Base-by-base conservation (phyloP, 2,888 invertebrate genomes). In the Drosophila koepferae region DNA sequence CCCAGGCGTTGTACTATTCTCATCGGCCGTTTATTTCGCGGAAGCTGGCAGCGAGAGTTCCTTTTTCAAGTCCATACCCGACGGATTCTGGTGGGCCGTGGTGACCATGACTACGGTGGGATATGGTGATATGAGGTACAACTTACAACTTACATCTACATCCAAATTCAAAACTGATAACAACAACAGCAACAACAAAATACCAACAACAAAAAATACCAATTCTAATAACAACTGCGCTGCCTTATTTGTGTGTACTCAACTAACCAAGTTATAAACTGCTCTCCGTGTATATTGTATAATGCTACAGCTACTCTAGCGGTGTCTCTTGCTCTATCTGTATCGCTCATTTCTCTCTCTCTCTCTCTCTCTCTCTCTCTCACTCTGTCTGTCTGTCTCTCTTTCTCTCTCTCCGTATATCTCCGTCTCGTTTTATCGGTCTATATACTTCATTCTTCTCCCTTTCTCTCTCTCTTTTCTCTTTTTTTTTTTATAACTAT, bases 51-150 rank as follows among this genome's bases (percentile, higher is more conserved):
- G 98, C 95, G 98, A 98, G 96, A 97, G 97, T 95, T 99, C 99
- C 94, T 98, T 98, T 97, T 99, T 99, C 97, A 98, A 98, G 96
- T 99, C 98, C 95, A 99, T 99, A 96, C 99, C 99, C 94, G 98
- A 99, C 96, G 99, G 99, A 95, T 99, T 99, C 96, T 99, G 99
- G 99, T 99, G 99, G 99, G 98, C 98, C 94, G 98, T 99, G 94
- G 99, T 99, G 95, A 99, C 97, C 95, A 97, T 97, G 97, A 98
- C 97, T 94, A 99, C 99, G 94, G 99, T 99, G 95, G 99, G 99
- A 95, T 99, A 99, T 96, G 99, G 99, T 95, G 99, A 99, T 96
- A 99, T 99, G 99, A 98, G 97, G 98, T 93, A 93, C 84, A 91
- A 82, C 78, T 82, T 78, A 77, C 77, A 80, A 40, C 54, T 82